A percentile compares a stretch with the other conserved stretches of the same genome.
Evolutionary conservation across 2,797 vertebrate genomes (phyloP).

Genomic region (Ciconia nigra): DNA sequence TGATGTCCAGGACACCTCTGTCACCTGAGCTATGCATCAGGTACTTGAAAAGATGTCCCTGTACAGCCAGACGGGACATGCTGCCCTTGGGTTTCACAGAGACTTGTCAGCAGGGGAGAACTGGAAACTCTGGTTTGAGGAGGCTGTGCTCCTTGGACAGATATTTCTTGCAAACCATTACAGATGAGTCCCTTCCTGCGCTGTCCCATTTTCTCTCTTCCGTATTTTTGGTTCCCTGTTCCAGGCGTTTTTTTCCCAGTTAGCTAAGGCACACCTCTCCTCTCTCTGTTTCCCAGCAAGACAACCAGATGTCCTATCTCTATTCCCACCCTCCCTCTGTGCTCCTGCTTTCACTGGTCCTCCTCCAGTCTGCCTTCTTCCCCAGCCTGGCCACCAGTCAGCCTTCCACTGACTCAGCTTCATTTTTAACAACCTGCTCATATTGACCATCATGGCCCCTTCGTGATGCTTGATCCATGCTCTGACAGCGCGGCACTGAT

Average conservation of each 20-base stretch:
- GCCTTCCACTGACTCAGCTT: neutral
- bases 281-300: neutral
- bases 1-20: neutral
- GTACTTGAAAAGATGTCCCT: neutral
- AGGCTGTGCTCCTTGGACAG: neutral
- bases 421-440: neutral
- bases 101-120: neutral
- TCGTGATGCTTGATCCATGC: accelerated
- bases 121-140: neutral
- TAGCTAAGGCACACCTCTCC: neutral
- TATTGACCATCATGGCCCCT: neutral
- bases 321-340: neutral
- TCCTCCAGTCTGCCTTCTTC: neutral
- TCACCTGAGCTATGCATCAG: neutral
- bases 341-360: neutral
- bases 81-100: neutral
- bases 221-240: neutral
- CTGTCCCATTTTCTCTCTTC: neutral
- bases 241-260: neutral
- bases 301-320: neutral
- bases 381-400: neutral
- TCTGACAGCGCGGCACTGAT: neutral
- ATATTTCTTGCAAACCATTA: neutral
- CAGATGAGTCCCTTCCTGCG: neutral
- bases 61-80: neutral